Evolutionary conservation across 1,140 invertebrate species (phyloP), one percentile per base, ranked within the genome.

Genomic region (Aphis gossypii): DNA sequence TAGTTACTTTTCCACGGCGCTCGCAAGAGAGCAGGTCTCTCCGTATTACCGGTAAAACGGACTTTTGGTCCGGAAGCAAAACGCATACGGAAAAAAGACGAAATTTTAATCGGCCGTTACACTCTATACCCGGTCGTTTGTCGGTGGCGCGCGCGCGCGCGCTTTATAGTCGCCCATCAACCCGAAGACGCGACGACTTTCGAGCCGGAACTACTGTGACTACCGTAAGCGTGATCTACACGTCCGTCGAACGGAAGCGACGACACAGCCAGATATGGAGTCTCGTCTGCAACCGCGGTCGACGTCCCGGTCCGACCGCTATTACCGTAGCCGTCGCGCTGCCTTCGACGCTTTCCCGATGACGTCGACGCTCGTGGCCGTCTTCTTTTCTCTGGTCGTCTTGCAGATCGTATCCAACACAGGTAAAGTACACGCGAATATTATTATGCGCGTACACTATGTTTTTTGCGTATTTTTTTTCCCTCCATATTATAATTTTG

Each of bases 331-430:
- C 23, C 83, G 38, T 51, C 46, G 87, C 20, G 46, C 51, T 14
- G 41, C 35, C 83, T 21, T 84, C 41, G 44, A 48, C 30, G 86
- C 23, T 87, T 48, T 46, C 46, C 46, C 87, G 46, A 54, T 21
- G 48, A 54, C 46, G 48, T 51, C 87, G 3, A 56, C 21, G 48
- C 30, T 21, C 8, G 11, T 54, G 21, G 51, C 23, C 8, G n/a
- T 89, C 2, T 38, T 89, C 20, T 54, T 89, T n/a, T 20, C 20
- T 5, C 21, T 56, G 88, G 20, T 89, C 88, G 88, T 41, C 35
- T 41, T 89, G 51, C 88, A 89, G 35, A 89, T 54, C 48, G 51
- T 89, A 1, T 54, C 51, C n/a, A 41, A 89, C 23, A 89, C 88
- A 11, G 88, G 88, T 89, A 89, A 56, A 4, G 5, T 6, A 60